Evolutionary conservation across 2,797 vertebrate species (phyloP).

Genomic region (Cuculus canorus): DNA sequence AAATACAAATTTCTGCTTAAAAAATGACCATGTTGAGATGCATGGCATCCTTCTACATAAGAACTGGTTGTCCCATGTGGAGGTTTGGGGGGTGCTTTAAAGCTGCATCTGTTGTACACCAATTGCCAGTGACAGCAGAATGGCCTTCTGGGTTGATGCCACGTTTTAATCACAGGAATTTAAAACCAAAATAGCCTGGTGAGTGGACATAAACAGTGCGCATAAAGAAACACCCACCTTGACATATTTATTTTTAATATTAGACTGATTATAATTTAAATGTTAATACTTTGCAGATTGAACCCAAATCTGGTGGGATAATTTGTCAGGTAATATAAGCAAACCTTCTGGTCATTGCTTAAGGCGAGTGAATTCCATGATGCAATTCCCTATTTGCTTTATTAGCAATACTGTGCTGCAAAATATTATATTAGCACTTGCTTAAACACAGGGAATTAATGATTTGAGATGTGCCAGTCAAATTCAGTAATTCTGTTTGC

Average conservation of each 20-base stretch:
- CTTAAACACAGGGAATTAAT: background rate
- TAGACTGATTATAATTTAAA: background rate
- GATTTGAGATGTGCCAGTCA: constrained; percentile 16
- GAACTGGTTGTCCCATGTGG: background rate
- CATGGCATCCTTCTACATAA: background rate
- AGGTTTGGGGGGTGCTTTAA: background rate
- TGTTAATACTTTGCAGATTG: background rate
- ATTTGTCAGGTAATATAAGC: background rate
- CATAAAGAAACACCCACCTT: background rate
- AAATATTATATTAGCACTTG: background rate
- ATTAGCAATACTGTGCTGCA: constrained; percentile 15
- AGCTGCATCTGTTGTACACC: background rate
- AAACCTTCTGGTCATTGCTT: background rate
- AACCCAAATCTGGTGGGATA: background rate
- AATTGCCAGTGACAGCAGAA: background rate
- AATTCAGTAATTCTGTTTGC: constrained; percentile 9
- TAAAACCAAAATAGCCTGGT: background rate
- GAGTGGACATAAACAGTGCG: background rate
- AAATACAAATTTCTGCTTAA: background rate
- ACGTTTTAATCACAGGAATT: background rate
- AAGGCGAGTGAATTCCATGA: background rate
- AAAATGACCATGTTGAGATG: background rate
- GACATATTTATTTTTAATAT: background rate
- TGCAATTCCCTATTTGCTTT: background rate
- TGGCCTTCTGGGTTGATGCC: background rate